Evolutionary conservation across 2,888 invertebrate genomes (phyloP), one percentile per base, ranked within the genome.

Genomic region (Hetaerina titia): DNA sequence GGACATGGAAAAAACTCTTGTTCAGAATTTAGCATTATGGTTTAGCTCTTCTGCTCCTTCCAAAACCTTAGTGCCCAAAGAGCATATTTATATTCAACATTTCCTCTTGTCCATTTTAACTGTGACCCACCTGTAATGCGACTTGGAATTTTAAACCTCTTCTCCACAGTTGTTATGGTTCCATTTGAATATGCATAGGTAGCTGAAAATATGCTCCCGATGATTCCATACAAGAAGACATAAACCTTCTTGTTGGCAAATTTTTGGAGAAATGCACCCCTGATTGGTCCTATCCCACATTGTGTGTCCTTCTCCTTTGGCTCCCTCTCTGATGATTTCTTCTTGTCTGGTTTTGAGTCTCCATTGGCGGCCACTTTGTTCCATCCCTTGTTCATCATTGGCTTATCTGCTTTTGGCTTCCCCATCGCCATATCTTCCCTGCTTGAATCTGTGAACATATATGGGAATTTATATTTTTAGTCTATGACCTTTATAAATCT

Each of bases 91-190:
- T 4, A 45, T 45, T 45, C 45, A 45, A 45, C 4, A 45, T 45
- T 45, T 45, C 45, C 45, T 45, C 45, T 45, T 45, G 4, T 45
- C 45, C 45, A 45, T 45, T 45, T 45, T 4, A 45, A 45, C 45
- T 45, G 17, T 74, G 89, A 96, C 96, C 96, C 96, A 97, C 98
- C 98, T 95, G 98, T 98, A 58, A 98, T 98, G 96, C 97, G 97
- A 81, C 98, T 98, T 25, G 98, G 98, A 96, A 98, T 98, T 96
- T 98, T 98, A 96, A 98, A 98, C 95, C 98, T 97, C 96, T 98
- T 98, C 96, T 98, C 98, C 95, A 98, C 97, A 6, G 98, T 98
- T 94, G 98, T 98, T 95, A 98, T 98, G 60, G 98, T 98, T n/a
- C 98, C 98, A 96, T 98, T 98, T 96, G 98, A 98, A 96, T 98